phyloP scores from a whole-genome alignment of 2,113 vertebrate species.

The Toxostoma redivivum region DNA sequence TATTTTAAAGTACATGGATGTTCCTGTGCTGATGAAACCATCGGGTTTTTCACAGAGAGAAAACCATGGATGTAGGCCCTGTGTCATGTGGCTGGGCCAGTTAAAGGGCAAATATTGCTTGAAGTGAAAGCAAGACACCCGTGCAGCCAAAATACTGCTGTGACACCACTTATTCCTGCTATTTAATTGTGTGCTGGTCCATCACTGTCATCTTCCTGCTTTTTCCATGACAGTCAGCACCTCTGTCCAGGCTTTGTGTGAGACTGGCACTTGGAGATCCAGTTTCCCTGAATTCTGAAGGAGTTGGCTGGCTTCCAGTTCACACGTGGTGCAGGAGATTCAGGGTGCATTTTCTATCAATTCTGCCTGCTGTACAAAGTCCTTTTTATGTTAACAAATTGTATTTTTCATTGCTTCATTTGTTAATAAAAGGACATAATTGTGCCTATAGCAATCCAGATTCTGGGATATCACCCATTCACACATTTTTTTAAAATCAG shows the following conservation, averaged over 20 bases:
- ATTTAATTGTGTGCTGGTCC: background rate
- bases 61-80: background rate
- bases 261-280: background rate
- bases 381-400: background rate
- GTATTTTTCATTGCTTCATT: background rate
- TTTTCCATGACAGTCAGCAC: rapidly evolving
- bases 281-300: background rate
- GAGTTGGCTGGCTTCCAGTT: background rate
- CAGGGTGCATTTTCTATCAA: background rate
- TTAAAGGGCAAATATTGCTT: background rate
- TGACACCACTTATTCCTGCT: background rate
- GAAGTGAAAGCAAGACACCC: background rate
- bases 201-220: background rate
- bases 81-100: background rate
- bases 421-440: background rate
- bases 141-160: background rate
- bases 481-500: background rate
- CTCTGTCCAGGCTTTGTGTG: background rate
- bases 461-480: background rate
- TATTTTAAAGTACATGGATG: background rate
- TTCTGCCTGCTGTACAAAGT: background rate
- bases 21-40: background rate
- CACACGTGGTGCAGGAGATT: background rate
- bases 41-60: background rate
- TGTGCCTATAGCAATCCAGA: background rate